These are phyloP conservation scores for Toxotes jaculatrix DNA, from an alignment of 2,113 vertebrate species.

Conservation along the genomic window DNA sequence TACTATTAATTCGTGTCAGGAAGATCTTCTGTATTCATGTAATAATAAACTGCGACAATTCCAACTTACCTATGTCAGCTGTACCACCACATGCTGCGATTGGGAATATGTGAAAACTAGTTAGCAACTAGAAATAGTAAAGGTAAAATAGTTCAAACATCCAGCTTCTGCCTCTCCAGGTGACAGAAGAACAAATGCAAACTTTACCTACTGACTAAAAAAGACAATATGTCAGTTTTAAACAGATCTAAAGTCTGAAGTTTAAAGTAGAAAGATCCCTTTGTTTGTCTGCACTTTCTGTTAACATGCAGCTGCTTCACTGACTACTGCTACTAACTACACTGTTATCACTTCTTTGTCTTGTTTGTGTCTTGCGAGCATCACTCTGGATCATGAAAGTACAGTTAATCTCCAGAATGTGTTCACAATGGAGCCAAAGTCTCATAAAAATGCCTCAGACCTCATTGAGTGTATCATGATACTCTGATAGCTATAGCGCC, in stretches of 20 bases:
- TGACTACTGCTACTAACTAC: background rate
- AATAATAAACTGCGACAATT: background rate
- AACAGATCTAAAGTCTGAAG: no score
- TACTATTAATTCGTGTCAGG: background rate
- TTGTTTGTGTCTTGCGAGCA: conserved; percentile 30
- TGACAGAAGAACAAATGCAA: background rate
- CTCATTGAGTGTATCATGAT: conserved; percentile 59
- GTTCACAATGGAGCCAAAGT: conserved; percentile 33
- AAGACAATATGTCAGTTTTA: no score
- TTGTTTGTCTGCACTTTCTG: background rate
- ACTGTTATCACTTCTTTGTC: background rate
- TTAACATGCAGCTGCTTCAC: background rate
- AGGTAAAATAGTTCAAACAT: background rate
- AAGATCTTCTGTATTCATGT: background rate
- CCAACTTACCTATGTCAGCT: background rate
- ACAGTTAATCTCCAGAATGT: conserved; percentile 44
- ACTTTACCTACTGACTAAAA: background rate
- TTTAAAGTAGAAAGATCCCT: background rate
- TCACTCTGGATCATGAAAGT: conserved; percentile 23
- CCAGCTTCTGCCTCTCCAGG: no score
- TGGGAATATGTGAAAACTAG: background rate
- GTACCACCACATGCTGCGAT: background rate
- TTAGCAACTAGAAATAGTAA: background rate
- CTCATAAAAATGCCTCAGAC: conserved; percentile 44
- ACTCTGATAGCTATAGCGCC: conserved; percentile 30